phyloP scores from a whole-genome alignment of 2,113 vertebrate genomes.

The Alethe diademata region DNA sequence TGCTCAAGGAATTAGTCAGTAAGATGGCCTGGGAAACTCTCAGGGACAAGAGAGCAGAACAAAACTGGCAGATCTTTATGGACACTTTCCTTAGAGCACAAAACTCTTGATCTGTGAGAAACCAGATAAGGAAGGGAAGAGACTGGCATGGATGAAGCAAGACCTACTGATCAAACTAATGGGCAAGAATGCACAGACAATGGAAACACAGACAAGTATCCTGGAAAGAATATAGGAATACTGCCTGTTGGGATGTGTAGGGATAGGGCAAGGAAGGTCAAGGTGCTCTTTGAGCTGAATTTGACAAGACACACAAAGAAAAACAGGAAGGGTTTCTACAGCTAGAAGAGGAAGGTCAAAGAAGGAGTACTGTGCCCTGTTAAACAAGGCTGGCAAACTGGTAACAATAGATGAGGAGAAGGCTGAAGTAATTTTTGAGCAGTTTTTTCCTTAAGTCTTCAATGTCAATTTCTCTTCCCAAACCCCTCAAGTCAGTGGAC shows the following conservation, averaged over 20 bases:
- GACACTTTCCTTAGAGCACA: no score
- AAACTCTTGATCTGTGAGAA: no score
- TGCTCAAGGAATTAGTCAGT: no score
- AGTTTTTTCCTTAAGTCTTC: background rate
- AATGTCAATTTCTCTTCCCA: background rate
- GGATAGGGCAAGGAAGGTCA: background rate
- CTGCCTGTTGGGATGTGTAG: background rate
- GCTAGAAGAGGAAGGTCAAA: background rate
- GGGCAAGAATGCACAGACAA: background rate
- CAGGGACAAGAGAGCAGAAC: no score
- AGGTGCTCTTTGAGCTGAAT: background rate
- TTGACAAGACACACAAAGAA: background rate
- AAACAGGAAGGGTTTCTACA: background rate
- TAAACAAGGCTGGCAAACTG: background rate
- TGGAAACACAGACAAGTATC: background rate
- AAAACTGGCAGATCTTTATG: no score
- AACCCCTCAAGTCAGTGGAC: background rate
- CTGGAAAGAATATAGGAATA: background rate
- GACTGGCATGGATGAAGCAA: background rate
- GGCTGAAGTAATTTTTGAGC: background rate
- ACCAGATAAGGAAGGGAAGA: background rate
- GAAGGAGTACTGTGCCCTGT: accelerated
- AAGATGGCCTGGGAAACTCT: no score
- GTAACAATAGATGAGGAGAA: background rate
- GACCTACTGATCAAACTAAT: background rate